phyloP scores from a whole-genome alignment of 2,888 invertebrate species.

The Lamellibrachia columna region DNA sequence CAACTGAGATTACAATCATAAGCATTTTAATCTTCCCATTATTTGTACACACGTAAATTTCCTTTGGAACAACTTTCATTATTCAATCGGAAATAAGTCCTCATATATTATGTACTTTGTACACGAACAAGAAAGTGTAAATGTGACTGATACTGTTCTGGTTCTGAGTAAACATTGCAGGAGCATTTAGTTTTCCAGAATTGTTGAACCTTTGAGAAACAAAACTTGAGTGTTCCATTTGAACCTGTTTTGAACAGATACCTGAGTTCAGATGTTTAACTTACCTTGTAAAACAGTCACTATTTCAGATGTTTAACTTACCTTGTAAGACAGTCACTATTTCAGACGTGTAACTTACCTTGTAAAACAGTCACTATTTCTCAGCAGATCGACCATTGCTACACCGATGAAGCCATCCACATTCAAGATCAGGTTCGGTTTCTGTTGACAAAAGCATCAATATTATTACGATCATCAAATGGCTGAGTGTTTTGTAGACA shows the following conservation, averaged over 20 bases:
- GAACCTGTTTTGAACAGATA: conserved; percentile 58
- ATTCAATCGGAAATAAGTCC: too few relatives aligned
- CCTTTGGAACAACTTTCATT: too few relatives aligned
- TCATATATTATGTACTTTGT: too few relatives aligned
- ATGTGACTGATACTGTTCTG: too few relatives aligned
- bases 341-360: conserved; percentile 73
- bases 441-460: conserved; percentile 68
- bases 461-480: background rate
- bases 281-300: conserved; percentile 91
- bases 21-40: too few relatives aligned
- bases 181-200: too few relatives aligned
- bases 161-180: too few relatives aligned
- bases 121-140: too few relatives aligned
- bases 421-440: conserved; percentile 99
- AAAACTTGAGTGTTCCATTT: background rate
- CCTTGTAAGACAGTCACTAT: conserved; percentile 93
- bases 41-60: too few relatives aligned
- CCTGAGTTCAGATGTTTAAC: conserved; percentile 75
- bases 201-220: background rate
- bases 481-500: background rate
- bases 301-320: conserved; percentile 73
- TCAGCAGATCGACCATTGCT: conserved; percentile 94
- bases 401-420: conserved; percentile 99
- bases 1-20: too few relatives aligned
- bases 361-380: conserved; percentile 93